Evolutionary conservation across 1,140 invertebrate genomes (phyloP), one percentile per base, ranked within the genome.

Genomic region (Akabosia matsudoensis): DNA sequence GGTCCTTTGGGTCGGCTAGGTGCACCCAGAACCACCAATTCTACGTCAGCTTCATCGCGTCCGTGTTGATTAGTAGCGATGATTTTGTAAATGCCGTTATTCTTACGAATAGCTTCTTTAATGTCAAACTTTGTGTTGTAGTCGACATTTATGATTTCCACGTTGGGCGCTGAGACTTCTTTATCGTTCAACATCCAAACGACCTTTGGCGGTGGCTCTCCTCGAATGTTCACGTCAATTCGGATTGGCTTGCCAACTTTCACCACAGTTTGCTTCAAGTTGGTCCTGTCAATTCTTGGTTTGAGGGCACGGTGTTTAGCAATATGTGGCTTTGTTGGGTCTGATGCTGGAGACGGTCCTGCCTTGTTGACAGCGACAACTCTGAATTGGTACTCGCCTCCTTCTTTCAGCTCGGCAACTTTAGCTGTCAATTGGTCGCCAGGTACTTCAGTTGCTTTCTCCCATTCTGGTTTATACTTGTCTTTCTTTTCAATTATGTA

Each of bases 401-500:
- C 91, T 85, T 97, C 94, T 79, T 94, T 95, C 1, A 99, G 85
- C 80, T 93, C 93, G 24, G 90, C 89, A 18, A 99, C 92, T 84
- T 92, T 92, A 45, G 90, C 93, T 78, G 91, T 90, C 0, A 90
- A 85, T 73, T 90, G 86, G 80, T 90, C 90, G n/a, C 93, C 93
- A 76, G 93, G 90, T 0, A 96, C 92, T 88, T 95, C 90, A 73
- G 86, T 86, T 10, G 90, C 91, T 81, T 90, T 92, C 82, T 93
- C 89, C 92, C 92, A 94, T 79, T 93, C 91, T 1, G 91, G 90
- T 79, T 91, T 92, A 80, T 85, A 88, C 81, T 90, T 91, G 83
- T 95, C 93, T 85, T 96, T 95, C 89, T 98, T 99, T 87, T 99
- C 96, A 82, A 99, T 94, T 70, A 98, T 93, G 84, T 98, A 99